Evolutionary conservation across 2,888 invertebrate genomes (phyloP), one percentile per base, ranked within the genome.

Genomic region (Barypeithes pellucidus): DNA sequence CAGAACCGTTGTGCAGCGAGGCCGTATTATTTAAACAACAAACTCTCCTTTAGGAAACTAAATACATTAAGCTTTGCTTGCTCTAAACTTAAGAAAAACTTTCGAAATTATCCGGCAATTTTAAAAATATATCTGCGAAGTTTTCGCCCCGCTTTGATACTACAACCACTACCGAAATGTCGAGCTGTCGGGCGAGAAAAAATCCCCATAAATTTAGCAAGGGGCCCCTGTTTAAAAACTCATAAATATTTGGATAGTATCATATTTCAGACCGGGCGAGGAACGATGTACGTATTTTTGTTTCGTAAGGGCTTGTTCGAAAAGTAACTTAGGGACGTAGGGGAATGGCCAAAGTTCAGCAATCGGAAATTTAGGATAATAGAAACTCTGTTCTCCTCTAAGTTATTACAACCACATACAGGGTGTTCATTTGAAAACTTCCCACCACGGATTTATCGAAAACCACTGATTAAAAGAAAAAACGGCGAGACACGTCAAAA

Each of bases 181-280:
- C 57, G 22, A 59, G 67, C 57, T 22, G 66, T 54, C 16, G 16
- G 33, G 50, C n/a, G n/a, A 18, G n/a, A 20, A 63, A 52, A 67
- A 67, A 59, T 45, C 45, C 59, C 36, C 67, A 66, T 66, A 66
- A 66, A 66, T 66, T 67, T 33, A 16, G 8, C 33, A 18, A n/a
- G n/a, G 57, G 45, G 57, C 41, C 39, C 59, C 67, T 67, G 54
- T 67, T 67, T 67, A 67, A 67, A 67, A 67, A 57, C 45, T 45
- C 45, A 59, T 67, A 67, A 67, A 67, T 67, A 67, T 67, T 67
- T 59, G 29, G 43, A 43, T 67, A n/a, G 43, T 65, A 54, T 66
- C 59, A 59, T 57, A 67, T 67, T 67, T 57, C 47, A 47, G 63
- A 22, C 63, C 9, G 57, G 5, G 47, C 20, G 16, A 1, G 4